Conservation (phyloP, 2,888 invertebrate species). For the Scelioninae gen. 1 region DNA sequence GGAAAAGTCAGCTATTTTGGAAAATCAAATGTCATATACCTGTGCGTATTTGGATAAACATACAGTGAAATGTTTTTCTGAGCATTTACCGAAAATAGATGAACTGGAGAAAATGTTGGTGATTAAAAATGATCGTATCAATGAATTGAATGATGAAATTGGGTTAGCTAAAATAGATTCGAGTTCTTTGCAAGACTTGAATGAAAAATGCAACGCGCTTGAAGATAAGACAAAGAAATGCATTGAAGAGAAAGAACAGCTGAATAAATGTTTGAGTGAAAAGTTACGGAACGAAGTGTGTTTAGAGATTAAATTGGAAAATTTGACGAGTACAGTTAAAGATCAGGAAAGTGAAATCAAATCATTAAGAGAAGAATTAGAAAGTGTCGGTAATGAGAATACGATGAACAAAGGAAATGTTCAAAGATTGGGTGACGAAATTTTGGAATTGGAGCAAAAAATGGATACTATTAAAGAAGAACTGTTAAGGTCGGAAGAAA, state of each 20-base stretch:
- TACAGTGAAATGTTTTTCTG: conserved; percentile 68
- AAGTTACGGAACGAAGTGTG: conserved; percentile 70
- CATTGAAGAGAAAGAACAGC: conserved; percentile 71
- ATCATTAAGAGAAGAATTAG: conserved; percentile 70
- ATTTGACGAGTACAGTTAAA: conserved; percentile 71
- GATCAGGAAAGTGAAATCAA: conserved; percentile 74
- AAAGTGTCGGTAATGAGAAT: conserved; percentile 68
- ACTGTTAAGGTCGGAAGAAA: conserved; percentile 72
- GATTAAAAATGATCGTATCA: conserved; percentile 65
- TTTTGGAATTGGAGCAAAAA: conserved; percentile 70
- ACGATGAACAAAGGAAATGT: conserved; percentile 71
- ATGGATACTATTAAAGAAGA: conserved; percentile 72
- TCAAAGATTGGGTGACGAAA: conserved; percentile 72
- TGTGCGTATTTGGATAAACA: conserved; percentile 71
- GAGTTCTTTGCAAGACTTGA: conserved; percentile 65
- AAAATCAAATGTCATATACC: conserved; percentile 72
- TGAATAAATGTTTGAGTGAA: conserved; percentile 70
- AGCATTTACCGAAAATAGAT: conserved; percentile 74
- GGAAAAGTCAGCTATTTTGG: conserved; percentile 70
- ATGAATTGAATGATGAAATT: conserved; percentile 69
- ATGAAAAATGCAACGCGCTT: conserved; percentile 73
- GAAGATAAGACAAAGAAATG: conserved; percentile 70
- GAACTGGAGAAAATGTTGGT: conserved; percentile 72
- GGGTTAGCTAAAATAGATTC: conserved; percentile 67
- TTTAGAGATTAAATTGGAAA: conserved; percentile 73